Conservation (phyloP, 2,888 invertebrate genomes). For the Thera obeliscata region DNA sequence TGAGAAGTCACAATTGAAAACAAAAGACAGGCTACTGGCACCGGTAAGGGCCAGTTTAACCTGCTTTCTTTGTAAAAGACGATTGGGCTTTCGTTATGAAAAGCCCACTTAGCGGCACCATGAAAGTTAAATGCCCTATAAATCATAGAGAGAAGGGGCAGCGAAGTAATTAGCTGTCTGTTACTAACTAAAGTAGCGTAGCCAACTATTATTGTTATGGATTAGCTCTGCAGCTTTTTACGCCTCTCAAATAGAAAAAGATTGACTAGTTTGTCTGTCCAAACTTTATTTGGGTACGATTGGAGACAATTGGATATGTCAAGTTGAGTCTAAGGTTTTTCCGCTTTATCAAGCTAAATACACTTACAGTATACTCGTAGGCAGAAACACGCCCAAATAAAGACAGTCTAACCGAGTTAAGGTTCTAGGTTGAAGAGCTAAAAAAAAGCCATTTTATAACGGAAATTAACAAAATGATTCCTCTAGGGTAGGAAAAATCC, state of each 20-base stretch:
- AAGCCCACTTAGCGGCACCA: conserved; percentile 77
- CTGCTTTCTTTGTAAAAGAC: conserved; percentile 5
- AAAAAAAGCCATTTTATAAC: neutral
- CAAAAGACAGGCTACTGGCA: neutral
- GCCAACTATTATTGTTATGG: conserved; percentile 3
- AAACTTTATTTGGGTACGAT: too few relatives aligned
- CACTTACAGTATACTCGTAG: too few relatives aligned
- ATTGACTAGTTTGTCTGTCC: too few relatives aligned
- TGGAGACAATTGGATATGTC: too few relatives aligned
- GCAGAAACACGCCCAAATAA: too few relatives aligned
- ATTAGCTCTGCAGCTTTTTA: neutral
- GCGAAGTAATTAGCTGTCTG: conserved; percentile 67
- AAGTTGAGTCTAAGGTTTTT: too few relatives aligned
- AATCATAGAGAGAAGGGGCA: conserved; percentile 67
- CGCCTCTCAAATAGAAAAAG: too few relatives aligned
- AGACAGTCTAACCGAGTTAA: too few relatives aligned
- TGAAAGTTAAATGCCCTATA: conserved; percentile 80
- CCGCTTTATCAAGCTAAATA: too few relatives aligned
- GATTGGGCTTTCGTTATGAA: conserved; percentile 60
- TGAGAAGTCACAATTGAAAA: too few relatives aligned
- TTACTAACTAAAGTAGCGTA: conserved; percentile 60
- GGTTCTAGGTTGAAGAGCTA: too few relatives aligned
- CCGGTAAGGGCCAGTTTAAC: neutral
- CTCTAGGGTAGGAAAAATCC: conserved; percentile 5
- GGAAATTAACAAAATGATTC: neutral